A percentile compares a stretch with the other conserved stretches of the same genome.
phyloP scores from a whole-genome alignment of 2,797 vertebrate species.

The Nyctalus aviator region DNA sequence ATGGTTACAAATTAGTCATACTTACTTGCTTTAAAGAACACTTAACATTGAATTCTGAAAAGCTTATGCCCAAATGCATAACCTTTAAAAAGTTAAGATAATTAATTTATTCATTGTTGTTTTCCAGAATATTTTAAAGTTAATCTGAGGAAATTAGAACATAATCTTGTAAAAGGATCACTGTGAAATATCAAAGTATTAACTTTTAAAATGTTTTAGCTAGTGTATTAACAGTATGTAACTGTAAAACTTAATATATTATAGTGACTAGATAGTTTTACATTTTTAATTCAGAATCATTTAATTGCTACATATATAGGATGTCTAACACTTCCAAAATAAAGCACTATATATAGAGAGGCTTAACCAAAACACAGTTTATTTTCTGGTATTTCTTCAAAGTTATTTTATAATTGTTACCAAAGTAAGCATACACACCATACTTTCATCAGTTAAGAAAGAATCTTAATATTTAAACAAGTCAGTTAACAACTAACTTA shows the following conservation, averaged over 20 bases:
- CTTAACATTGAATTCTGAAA: constrained; percentile 19
- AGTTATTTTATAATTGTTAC: constrained; percentile 31
- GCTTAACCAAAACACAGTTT: constrained; percentile 4
- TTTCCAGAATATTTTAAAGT: constrained; percentile 32
- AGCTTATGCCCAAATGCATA: background rate
- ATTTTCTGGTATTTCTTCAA: constrained; percentile 12
- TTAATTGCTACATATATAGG: constrained; percentile 7
- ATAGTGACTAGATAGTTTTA: background rate
- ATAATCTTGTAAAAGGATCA: constrained; percentile 26
- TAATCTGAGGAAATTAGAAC: constrained; percentile 58
- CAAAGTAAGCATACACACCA: background rate
- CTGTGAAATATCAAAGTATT: constrained; percentile 27
- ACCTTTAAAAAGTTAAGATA: constrained; percentile 22
- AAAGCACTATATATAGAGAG: background rate
- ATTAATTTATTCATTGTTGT: constrained; percentile 14
- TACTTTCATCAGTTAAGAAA: constrained; percentile 26
- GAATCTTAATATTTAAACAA: constrained; percentile 39
- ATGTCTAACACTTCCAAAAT: constrained; percentile 22
- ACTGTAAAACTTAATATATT: constrained; percentile 22
- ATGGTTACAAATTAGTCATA: constrained; percentile 31
- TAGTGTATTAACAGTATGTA: constrained; percentile 7
- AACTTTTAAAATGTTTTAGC: constrained; percentile 1
- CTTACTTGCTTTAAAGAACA: constrained; percentile 22
- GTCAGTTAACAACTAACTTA: constrained; percentile 28
- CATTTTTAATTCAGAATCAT: background rate